phyloP scores from a whole-genome alignment of 64 coral and sea anemone genomes.

The Montipora cactus region DNA sequence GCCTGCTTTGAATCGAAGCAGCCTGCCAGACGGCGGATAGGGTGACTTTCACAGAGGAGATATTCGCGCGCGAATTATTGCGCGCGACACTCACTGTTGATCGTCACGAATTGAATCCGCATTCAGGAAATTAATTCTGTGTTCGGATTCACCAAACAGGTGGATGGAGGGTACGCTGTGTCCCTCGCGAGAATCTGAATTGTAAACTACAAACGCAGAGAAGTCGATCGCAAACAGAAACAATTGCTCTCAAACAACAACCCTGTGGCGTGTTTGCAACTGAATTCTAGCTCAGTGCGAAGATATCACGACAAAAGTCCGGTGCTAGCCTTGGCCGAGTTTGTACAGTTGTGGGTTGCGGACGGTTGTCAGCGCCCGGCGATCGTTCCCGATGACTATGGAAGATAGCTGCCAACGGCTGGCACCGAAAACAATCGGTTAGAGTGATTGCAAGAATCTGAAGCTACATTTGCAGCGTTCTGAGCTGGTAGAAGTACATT shows the following conservation, averaged over 20 bases:
- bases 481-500: constrained; percentile 6
- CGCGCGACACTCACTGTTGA: constrained; percentile 8
- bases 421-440: constrained; percentile 58
- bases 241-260: constrained; percentile 39
- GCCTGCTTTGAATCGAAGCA: constrained; percentile 33
- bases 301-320: constrained; percentile 1
- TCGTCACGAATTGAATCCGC: background rate
- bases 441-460: constrained; percentile 1
- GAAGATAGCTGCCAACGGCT: constrained; percentile 76
- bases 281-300: background rate
- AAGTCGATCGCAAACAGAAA: constrained; percentile 37
- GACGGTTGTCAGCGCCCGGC: constrained; percentile 47
- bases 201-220: constrained; percentile 50
- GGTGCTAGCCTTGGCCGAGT: constrained; percentile 33
- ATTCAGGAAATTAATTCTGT: background rate
- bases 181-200: constrained; percentile 2
- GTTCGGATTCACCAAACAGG: constrained; percentile 38
- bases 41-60: background rate
- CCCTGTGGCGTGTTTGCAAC: constrained; percentile 33
- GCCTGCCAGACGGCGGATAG: background rate
- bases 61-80: constrained; percentile 29
- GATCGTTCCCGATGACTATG: constrained; percentile 89
- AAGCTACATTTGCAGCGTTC: background rate
- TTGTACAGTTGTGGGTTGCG: constrained; percentile 22
- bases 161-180: constrained; percentile 18